A percentile compares a stretch with the other conserved stretches of the same genome.
Evolutionary conservation across 2,888 invertebrate species (phyloP).

Genomic region (Spialia ferax): DNA sequence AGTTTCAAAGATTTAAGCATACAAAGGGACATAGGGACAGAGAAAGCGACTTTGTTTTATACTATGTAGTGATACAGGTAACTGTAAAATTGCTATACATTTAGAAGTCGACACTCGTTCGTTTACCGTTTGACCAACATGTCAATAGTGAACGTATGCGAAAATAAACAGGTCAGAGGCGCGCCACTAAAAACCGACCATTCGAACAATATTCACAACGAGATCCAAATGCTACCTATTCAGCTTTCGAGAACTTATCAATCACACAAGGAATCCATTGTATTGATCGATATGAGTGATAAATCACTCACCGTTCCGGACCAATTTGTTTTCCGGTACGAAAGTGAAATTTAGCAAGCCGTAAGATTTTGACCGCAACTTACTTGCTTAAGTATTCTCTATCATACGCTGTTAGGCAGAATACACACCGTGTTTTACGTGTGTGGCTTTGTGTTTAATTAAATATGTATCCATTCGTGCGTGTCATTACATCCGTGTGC

Average conservation of each 20-base stretch:
- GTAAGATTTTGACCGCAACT: slow-evolving; percentile 52
- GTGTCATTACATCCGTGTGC: slow-evolving; percentile 31
- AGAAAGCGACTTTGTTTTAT: too few relatives aligned
- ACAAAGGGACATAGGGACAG: too few relatives aligned
- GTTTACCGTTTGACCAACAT: slow-evolving; percentile 1
- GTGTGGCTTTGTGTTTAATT: slow-evolving; percentile 17
- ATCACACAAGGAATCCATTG: slow-evolving; percentile 39
- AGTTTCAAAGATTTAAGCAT: too few relatives aligned
- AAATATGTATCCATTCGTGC: slow-evolving; percentile 23
- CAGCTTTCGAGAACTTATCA: slow-evolving; percentile 37
- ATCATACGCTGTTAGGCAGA: slow-evolving; percentile 24
- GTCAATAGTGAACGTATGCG: slow-evolving; percentile 29
- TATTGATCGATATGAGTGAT: slow-evolving; percentile 48
- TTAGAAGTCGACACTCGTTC: slow-evolving; percentile 8
- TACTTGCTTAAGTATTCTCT: slow-evolving; percentile 51
- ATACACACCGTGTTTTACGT: neutral
- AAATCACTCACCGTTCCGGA: slow-evolving; percentile 49
- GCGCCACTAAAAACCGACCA: slow-evolving; percentile 16
- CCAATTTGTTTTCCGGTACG: slow-evolving; percentile 51
- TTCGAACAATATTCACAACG: slow-evolving; percentile 22
- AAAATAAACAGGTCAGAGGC: slow-evolving; percentile 28
- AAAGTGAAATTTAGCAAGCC: slow-evolving; percentile 63
- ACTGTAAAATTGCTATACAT: slow-evolving; percentile 22
- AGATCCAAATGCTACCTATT: slow-evolving; percentile 8
- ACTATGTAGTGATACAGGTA: too few relatives aligned